These are phyloP conservation scores for Eilema sororculum DNA, from an alignment of 2,888 invertebrate species.

Conservation along the genomic window DNA sequence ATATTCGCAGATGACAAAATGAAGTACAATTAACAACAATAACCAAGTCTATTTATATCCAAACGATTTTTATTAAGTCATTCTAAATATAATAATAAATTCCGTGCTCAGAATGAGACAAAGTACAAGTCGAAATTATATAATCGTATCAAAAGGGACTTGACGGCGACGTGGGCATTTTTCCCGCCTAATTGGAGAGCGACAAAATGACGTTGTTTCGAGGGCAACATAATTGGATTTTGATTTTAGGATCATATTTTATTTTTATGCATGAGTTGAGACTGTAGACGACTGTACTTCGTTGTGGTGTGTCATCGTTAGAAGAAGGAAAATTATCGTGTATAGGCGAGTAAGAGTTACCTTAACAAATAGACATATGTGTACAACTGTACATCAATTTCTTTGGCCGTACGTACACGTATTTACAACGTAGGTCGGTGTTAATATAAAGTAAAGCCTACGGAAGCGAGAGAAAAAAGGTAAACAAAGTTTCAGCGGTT, in stretches of 20 bases:
- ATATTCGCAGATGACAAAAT: neutral
- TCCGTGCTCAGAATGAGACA: slow-evolving; percentile 11
- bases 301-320: neutral
- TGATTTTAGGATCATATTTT: slow-evolving; percentile 47
- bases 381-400: no score
- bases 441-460: no score
- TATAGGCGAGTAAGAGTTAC: no score
- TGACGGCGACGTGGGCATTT: slow-evolving; percentile 40
- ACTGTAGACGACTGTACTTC: neutral
- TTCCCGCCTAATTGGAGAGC: slow-evolving; percentile 42
- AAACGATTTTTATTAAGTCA: slow-evolving; percentile 12
- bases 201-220: slow-evolving; percentile 31
- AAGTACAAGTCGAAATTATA: slow-evolving; percentile 33
- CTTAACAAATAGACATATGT: no score
- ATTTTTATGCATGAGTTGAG: slow-evolving; percentile 35
- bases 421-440: no score
- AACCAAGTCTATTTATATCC: neutral
- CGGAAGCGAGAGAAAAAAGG: no score
- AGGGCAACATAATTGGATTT: slow-evolving; percentile 46
- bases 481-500: no score
- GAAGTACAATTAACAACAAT: neutral
- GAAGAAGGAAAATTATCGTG: neutral
- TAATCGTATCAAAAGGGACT: slow-evolving; percentile 41
- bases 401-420: no score
- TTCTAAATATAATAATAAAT: slow-evolving; percentile 19